A percentile compares a stretch with the other conserved stretches of the same genome.
phyloP scores from a whole-genome alignment of 2,888 invertebrate genomes.

The Cheilosia vulpina region DNA sequence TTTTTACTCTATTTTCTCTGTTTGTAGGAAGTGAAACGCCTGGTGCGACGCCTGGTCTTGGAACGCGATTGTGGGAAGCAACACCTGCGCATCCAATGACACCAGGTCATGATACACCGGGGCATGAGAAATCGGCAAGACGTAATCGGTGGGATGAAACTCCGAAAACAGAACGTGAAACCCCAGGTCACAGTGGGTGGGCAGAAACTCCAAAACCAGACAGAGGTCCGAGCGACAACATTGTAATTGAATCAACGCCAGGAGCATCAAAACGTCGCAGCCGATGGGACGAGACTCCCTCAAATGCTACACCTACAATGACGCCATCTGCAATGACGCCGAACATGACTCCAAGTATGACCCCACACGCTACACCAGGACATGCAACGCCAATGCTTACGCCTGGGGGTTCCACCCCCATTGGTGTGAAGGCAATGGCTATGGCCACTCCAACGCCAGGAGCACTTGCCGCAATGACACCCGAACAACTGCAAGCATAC shows the following conservation, averaged over 20 bases:
- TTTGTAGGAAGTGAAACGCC: slow-evolving; percentile 89
- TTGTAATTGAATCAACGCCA: slow-evolving; percentile 96
- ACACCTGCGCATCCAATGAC: slow-evolving; percentile 97
- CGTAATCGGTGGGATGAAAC: slow-evolving; percentile 99
- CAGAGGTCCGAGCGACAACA: slow-evolving; percentile 88
- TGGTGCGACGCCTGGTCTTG: slow-evolving; percentile 95
- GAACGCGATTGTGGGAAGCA: slow-evolving; percentile 97
- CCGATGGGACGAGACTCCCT: slow-evolving; percentile 99
- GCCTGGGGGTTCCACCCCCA: slow-evolving; percentile 93
- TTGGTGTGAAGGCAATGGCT: slow-evolving; percentile 98
- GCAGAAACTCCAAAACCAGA: slow-evolving; percentile 99
- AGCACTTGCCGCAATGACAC: slow-evolving; percentile 98
- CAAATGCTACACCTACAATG: slow-evolving; percentile 89
- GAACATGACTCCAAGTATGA: slow-evolving; percentile 88
- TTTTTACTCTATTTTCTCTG: no score
- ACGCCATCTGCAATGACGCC: slow-evolving; percentile 88
- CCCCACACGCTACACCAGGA: slow-evolving; percentile 90
- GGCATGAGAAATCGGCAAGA: slow-evolving; percentile 89
- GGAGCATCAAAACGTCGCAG: slow-evolving; percentile 97
- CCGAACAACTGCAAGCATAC: slow-evolving; percentile 98
- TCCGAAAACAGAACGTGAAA: slow-evolving; percentile 98
- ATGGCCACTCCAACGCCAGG: slow-evolving; percentile 99
- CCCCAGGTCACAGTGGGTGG: slow-evolving; percentile 99
- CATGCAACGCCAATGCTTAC: slow-evolving; percentile 89
- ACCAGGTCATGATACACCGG: slow-evolving; percentile 95